Evolutionary conservation across 2,113 vertebrate species (phyloP), one percentile per base, ranked within the genome.

Genomic region (Vidua chalybeata): DNA sequence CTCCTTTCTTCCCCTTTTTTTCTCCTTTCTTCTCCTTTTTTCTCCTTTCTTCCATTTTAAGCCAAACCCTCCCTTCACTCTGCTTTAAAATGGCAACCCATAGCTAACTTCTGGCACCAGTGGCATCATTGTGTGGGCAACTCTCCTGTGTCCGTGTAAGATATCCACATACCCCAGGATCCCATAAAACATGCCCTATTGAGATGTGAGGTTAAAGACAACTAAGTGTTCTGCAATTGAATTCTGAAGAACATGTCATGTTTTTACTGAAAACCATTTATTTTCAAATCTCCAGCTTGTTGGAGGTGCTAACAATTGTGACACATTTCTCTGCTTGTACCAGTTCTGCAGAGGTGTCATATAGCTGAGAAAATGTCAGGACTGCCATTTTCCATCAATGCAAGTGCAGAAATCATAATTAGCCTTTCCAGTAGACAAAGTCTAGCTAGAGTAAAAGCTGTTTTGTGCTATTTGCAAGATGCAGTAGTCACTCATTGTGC

Each of bases 101-200:
- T 3, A n/a, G 26, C 8, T 8, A 67, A 3, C 12, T 39, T 69
- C 64, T 49, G 33, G 43, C 14, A 4, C 52, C 3, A 49, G 49
- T 6, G 14, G 45, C 10, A 39, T 52, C 0, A 1, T 24, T 35
- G 18, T 72, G 15, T 59, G 20, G 56, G 26, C 39, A 87, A 5
- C 35, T 21, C 9, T 41, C 15, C 37, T 3, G 3, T 21, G 14
- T 64, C 63, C 0, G 0, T 33, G 37, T 48, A 43, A 80, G 51
- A 41, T 28, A 49, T 26, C 9, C 43, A 23, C 13, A 5, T 3
- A 28, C 4, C 15, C 10, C 2, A 6, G 11, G 21, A 55, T 39
- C 20, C 48, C 48, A 28, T 19, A 52, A 87, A 93, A 72, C 14
- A 30, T 2, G 1, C 10, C 10, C 26, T 55, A 9, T 13, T 31